Evolutionary conservation across 2,888 invertebrate species (phyloP), one percentile per base, ranked within the genome.

Genomic region (Spodoptera picta): DNA sequence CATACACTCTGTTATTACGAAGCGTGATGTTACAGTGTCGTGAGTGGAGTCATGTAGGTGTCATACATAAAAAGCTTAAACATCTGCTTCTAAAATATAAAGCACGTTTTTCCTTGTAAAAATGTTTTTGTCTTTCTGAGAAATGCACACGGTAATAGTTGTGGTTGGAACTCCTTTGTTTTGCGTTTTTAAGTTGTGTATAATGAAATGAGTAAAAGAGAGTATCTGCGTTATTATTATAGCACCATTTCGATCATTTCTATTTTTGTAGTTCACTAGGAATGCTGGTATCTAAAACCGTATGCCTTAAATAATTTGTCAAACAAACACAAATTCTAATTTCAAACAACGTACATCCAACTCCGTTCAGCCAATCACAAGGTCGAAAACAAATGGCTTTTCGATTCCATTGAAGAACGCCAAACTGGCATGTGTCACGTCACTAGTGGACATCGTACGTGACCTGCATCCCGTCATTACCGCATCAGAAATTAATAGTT

Each of bases 371-470:
- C 51, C 36, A 42, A 49, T 41, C 14, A 47, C 11, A 41, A 41
- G 24, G 24, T 9, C 43, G 11, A 14, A 49, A 60, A 57, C 52
- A 59, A 71, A 70, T 56, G 24, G 45, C 53, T 43, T 60, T 56
- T 46, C 44, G 23, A 65, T 60, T 24, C 65, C 44, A 57, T 75
- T 60, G 59, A 56, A 42, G 53, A 71, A 56, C 59, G 41, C 49
- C 59, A 75, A 65, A 71, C n/a, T 62, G 63, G 31, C 63, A 57
- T 53, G 27, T 59, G 56, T 59, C 70, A 49, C 65, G 52, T 70
- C 72, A 75, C 59, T 56, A 47, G 49, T 60, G 65, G 59, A 65
- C 72, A 57, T 19, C 4, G 56, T 24, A 65, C 71, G 76, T 75
- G 71, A 9, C 19, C 47, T 14, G 72, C 42, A 75, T 72, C 10